phyloP scores from a whole-genome alignment of 2,113 vertebrate species.

The Gopherus flavomarginatus region DNA sequence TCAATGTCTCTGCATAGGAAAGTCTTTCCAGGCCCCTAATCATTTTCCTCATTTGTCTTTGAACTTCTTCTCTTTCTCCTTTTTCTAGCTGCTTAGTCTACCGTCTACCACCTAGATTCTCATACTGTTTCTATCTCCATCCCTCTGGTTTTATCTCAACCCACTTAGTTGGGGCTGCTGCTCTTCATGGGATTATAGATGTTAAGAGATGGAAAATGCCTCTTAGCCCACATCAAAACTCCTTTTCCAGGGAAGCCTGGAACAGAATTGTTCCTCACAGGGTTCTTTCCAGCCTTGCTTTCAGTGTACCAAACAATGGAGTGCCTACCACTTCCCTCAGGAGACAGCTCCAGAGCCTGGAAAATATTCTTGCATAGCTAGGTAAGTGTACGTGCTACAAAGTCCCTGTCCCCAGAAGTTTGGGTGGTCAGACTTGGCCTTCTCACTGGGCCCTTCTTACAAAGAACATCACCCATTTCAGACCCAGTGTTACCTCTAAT shows the following conservation, averaged over 20 bases:
- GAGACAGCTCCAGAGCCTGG: not conserved
- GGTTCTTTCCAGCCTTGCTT: not conserved
- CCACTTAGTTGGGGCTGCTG: not conserved
- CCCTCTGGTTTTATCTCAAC: not conserved
- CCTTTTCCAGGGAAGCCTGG: not conserved
- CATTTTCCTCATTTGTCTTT: not conserved
- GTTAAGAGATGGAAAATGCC: not conserved
- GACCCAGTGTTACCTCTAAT: not conserved
- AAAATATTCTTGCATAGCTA: not conserved
- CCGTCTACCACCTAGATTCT: not conserved
- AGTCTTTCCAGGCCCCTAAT: conserved; percentile 25
- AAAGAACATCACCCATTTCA: not conserved
- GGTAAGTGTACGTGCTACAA: not conserved
- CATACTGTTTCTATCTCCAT: not conserved
- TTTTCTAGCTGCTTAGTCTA: not conserved
- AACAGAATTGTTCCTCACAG: not conserved
- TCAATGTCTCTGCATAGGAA: not conserved
- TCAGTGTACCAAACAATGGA: not conserved
- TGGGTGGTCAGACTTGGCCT: not conserved
- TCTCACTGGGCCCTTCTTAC: not conserved
- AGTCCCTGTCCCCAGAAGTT: fast-evolving
- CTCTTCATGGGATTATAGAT: not conserved
- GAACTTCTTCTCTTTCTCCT: not conserved
- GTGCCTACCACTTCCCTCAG: not conserved
- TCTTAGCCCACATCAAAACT: not conserved